Base-by-base conservation (phyloP, 1,140 invertebrate species). In the Pollicipes pollicipes region DNA sequence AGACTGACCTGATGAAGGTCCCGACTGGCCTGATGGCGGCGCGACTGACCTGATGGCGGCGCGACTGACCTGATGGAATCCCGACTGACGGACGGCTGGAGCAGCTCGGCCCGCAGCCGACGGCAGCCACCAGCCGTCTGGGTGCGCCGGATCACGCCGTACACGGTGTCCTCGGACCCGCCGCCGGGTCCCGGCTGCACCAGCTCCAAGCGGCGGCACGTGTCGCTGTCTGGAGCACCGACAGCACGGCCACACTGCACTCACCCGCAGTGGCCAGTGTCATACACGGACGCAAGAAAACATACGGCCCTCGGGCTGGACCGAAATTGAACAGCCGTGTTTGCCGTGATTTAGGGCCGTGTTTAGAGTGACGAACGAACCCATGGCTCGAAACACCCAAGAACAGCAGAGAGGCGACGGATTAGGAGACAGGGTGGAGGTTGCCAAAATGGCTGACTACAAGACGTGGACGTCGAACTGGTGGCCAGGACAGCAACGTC, bases 91-190 rank as follows among this genome's bases (percentile, higher is more conserved):
- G 86, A 84, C 1, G 91, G 91, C 77, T 95, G 90, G n/a, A 95
- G 80, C 71, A 95, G 87, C 30, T 86, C 86, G 0, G 90, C 87
- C 70, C 93, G 80, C 10, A 97, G 81, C 1, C 88, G 81, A 72
- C 90, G 80, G 32, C 85, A 81, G 6, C 94, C 94, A 64, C 88
- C 86, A 67, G 82, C 79, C 1, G 93, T 96, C 64, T 85, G 84
- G 68, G 90, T 94, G 68, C 86, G 83, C 76, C 95, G 89, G 26
- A 97, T 76, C 17, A 89, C 82, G 29, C 86, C 88, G 75, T 88
- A 86, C 0, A 97, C 80, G 3, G 81, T 83, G 70, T 82, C 78
- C 10, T 76, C 74, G 72, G 77, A 80, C 91, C 69, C 95, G 77
- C 75, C 87, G 84, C 73, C 85, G 81, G 13, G 87, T 84, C 69